Evolutionary conservation across 2,888 invertebrate genomes (phyloP).

Genomic region (Aleiodes leptofemur): DNA sequence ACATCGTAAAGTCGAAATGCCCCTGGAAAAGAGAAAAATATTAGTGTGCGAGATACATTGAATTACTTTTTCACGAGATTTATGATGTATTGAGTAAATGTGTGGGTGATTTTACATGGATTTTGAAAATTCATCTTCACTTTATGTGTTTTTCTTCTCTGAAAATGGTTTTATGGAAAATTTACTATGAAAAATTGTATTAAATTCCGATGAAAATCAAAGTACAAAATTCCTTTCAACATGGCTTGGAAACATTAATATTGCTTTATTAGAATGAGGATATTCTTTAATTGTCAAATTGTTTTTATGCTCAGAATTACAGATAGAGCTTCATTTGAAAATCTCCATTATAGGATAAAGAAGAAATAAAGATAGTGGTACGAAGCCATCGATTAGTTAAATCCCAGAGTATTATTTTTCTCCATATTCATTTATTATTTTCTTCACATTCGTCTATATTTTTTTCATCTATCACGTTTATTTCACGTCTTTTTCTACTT

Average conservation of each 20-base stretch:
- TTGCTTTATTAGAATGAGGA: no score
- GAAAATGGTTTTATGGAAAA: neutral
- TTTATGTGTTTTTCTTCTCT: no score
- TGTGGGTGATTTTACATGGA: constrained; percentile 9
- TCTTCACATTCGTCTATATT: neutral
- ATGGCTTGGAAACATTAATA: no score
- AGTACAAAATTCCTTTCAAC: no score
- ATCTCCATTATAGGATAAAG: no score
- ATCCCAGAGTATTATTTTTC: neutral
- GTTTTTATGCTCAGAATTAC: no score
- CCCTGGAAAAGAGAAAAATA: constrained; percentile 80
- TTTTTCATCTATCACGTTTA: neutral
- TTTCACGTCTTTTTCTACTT: neutral
- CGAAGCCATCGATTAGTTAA: constrained; percentile 5
- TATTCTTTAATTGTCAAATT: no score
- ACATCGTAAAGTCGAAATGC: constrained; percentile 97
- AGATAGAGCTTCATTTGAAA: no score
- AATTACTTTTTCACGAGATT: neutral
- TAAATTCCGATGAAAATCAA: no score
- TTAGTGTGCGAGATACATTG: neutral
- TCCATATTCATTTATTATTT: no score
- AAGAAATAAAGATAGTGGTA: no score
- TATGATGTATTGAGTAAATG: constrained; percentile 1
- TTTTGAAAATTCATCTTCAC: neutral
- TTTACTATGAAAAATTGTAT: no score